Evolutionary conservation across 1,140 invertebrate species (phyloP), one percentile per base, ranked within the genome.

Genomic region (Bombyx mandarina): DNA sequence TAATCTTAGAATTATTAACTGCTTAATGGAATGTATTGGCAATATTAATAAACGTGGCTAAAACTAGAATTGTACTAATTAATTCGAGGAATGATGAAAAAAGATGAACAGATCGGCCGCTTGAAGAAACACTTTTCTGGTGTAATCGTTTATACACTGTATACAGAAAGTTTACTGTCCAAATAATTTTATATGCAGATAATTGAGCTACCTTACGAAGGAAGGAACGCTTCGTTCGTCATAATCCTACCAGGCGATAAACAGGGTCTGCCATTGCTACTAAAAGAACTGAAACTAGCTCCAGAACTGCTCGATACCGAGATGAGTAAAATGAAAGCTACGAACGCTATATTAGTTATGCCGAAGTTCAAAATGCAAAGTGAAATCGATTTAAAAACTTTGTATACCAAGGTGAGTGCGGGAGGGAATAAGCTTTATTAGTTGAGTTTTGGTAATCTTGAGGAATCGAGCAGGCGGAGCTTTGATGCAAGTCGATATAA

Each of bases 291-390:
- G n/a, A 79, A 75, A 46, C 10, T 69, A 8, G 66, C 70, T 1
- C 73, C 75, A 9, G 62, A 70, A n/a, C 46, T 77, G 26, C 56
- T 83, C 5, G 66, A 74, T 10, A 43, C 61, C 6, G 73, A 67
- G 1, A 52, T 77, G 6, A 43, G 47, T 1, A 62, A 57, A 7
- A 67, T 79, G 66, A 52, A 4, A 5, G 26, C 4, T 12, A 43
- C 42, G 0, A 53, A 54, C 9, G 22, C 77, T 1, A 54, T 65
- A 2, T 7, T 79, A 8, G 66, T 57, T 0, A 73, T 83, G 42
- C 80, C 80, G 0, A 81, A 77, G 50, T 83, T 83, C 35, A 79
- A 68, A 66, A 69, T 78, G 9, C 61, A 74, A 50, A 57, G 65
- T 6, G 50, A 67, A 22, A 57, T 77, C 8, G 62, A 83, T 60